These are phyloP conservation scores for Vimba vimba DNA, from an alignment of 2,113 vertebrate species.

Conservation along the genomic window DNA sequence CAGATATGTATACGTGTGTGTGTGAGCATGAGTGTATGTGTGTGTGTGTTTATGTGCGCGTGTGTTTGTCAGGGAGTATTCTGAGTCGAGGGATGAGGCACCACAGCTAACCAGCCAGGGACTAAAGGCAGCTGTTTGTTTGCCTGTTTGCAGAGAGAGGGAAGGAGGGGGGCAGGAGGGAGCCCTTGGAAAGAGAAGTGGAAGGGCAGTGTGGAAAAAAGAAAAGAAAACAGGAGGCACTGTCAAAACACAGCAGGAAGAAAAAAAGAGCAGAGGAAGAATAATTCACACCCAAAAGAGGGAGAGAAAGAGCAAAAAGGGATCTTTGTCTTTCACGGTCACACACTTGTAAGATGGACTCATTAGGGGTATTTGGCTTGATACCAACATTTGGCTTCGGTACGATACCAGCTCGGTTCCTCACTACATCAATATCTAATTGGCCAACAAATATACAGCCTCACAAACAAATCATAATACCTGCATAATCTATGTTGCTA, in stretches of 20 bases:
- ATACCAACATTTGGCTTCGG: constrained; percentile 69
- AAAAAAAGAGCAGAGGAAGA: constrained; percentile 31
- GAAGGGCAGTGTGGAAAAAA: constrained; percentile 68
- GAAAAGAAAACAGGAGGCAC: constrained; percentile 63
- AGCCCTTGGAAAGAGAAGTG: constrained; percentile 62
- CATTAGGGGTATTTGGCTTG: constrained; percentile 77
- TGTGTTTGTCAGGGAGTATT: constrained; percentile 50
- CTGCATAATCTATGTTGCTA: background rate
- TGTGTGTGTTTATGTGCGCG: constrained; percentile 63
- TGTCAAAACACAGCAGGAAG: constrained; percentile 66
- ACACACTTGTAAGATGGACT: constrained; percentile 64
- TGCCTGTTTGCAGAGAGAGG: constrained; percentile 64
- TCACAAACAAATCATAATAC: background rate
- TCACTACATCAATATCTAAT: background rate
- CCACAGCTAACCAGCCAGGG: constrained; percentile 65
- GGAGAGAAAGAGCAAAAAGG: constrained; percentile 24
- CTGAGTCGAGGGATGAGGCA: constrained; percentile 62
- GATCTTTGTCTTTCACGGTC: background rate
- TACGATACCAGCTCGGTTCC: constrained; percentile 54
- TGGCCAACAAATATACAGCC: constrained; percentile 1
- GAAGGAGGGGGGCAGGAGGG: constrained; percentile 29
- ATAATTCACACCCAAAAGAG: constrained; percentile 41
- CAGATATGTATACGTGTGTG: constrained; percentile 56
- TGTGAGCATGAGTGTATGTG: constrained; percentile 54
- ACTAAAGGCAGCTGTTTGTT: constrained; percentile 74